phyloP scores from a whole-genome alignment of 2,797 vertebrate species.

The Apogon talboti region DNA sequence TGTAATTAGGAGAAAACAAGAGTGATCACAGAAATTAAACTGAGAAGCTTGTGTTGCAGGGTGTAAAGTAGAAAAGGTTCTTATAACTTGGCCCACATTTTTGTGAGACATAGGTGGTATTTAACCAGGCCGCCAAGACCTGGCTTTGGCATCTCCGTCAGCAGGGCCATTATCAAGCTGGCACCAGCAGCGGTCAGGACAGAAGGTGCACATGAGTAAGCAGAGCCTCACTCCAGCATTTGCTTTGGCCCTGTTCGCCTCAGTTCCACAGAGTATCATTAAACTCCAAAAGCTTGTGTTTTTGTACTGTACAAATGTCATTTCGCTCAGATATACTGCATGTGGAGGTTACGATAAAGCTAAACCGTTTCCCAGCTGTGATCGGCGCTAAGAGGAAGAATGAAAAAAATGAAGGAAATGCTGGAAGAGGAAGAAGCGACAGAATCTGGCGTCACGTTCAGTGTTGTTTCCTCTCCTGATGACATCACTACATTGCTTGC shows the following conservation, averaged over 20 bases:
- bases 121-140: constrained; percentile 37
- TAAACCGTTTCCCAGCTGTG: constrained; percentile 30
- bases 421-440: constrained; percentile 67
- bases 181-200: constrained; percentile 23
- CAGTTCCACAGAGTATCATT: neutral
- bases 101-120: constrained; percentile 34
- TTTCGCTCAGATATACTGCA: neutral
- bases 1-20: no score
- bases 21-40: no score
- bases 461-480: constrained; percentile 59
- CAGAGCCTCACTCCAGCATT: constrained; percentile 27
- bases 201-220: constrained; percentile 20
- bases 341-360: neutral
- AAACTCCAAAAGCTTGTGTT: neutral
- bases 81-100: constrained; percentile 1
- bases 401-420: constrained; percentile 40
- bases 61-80: neutral
- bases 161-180: constrained; percentile 23
- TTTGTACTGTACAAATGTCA: no score
- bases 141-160: constrained; percentile 26
- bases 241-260: constrained; percentile 25
- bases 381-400: constrained; percentile 40
- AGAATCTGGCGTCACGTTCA: constrained; percentile 60
- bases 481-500: constrained; percentile 56
- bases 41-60: no score